A percentile compares a stretch with the other conserved stretches of the same genome.
These are phyloP conservation scores for Tyrophagus putrescentiae DNA, from an alignment of 1,140 invertebrate species.

Conservation along the genomic window DNA sequence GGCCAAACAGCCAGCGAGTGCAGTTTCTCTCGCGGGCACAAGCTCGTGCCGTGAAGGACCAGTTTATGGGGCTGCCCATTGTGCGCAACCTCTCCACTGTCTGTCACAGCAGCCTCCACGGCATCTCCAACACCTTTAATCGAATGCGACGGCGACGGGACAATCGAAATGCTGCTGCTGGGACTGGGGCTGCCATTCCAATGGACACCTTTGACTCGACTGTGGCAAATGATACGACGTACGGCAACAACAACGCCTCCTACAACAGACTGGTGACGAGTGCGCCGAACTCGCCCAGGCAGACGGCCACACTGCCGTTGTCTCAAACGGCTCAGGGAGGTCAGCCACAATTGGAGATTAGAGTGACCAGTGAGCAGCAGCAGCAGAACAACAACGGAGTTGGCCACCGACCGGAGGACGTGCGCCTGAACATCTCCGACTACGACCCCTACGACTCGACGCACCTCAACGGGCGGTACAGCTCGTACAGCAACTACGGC, in stretches of 20 bases:
- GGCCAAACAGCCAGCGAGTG: no score
- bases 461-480: slow-evolving; percentile 6
- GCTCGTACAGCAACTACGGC: slow-evolving; percentile 28
- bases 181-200: no score
- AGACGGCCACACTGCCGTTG: no score
- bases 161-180: neutral
- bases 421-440: neutral
- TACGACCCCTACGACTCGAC: neutral
- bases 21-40: neutral
- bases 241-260: no score
- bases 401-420: neutral
- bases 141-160: neutral
- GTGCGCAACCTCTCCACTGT: neutral
- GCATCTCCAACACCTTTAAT: neutral
- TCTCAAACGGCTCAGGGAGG: neutral
- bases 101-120: neutral
- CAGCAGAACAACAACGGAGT: neutral
- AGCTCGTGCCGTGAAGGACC: neutral
- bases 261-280: neutral
- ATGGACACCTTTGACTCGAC: no score
- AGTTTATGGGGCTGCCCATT: neutral
- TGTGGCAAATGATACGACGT: no score
- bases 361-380: neutral
- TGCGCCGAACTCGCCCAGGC: neutral
- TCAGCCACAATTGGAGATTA: neutral